These are phyloP conservation scores for Hydrolagus affinis DNA, from an alignment of 2,113 vertebrate genomes.

Conservation along the genomic window DNA sequence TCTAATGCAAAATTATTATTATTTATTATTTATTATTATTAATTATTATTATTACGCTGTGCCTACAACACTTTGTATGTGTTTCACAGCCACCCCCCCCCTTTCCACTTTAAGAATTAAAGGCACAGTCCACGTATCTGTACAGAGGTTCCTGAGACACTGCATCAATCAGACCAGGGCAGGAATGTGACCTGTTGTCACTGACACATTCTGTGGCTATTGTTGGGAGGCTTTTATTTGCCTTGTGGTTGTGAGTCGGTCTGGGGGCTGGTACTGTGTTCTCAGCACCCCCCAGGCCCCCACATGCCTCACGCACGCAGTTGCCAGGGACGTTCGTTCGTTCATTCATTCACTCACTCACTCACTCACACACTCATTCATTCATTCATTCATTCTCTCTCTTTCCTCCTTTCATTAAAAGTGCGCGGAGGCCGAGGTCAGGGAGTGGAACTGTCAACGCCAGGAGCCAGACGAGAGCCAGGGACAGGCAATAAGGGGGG, in stretches of 20 bases:
- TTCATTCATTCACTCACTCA: conserved; percentile 31
- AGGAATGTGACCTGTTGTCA: conserved; percentile 28
- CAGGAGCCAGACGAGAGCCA: conserved; percentile 26
- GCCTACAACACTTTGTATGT: no score
- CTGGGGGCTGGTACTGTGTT: conserved; percentile 20
- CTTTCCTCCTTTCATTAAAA: conserved; percentile 31
- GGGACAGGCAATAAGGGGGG: conserved; percentile 21
- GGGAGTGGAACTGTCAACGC: conserved; percentile 25
- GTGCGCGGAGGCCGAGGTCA: conserved; percentile 27
- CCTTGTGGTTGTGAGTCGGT: conserved; percentile 29
- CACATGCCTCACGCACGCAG: conserved; percentile 28
- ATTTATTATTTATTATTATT: no score
- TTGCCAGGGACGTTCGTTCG: conserved; percentile 8
- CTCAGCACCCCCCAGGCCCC: conserved; percentile 13
- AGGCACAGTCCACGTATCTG: neutral
- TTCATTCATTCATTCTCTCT: conserved; percentile 28
- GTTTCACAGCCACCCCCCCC: neutral
- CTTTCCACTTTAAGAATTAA: conserved; percentile 32
- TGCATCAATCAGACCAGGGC: conserved; percentile 26
- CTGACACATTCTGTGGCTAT: conserved; percentile 25
- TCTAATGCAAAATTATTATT: no score
- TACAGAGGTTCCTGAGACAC: no score
- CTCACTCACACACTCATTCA: no score
- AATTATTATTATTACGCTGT: no score
- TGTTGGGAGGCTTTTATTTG: conserved; percentile 22